Evolutionary conservation across 2,888 invertebrate genomes (phyloP), one percentile per base, ranked within the genome.

Genomic region (Heliothis peltigera): DNA sequence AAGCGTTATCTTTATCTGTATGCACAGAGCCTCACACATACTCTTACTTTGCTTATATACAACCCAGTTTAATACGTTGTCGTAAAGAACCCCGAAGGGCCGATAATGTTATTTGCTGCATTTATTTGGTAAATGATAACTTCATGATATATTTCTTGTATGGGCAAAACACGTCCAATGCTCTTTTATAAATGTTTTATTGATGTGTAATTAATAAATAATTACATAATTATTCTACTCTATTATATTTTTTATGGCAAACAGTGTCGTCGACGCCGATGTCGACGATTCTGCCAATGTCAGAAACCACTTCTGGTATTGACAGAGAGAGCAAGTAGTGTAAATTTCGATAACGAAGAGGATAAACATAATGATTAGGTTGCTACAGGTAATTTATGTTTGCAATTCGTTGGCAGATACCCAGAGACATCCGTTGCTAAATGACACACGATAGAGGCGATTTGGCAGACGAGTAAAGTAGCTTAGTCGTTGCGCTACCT

Each of bases 1-100:
- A 84, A 77, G 82, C 79, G 74, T 84, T 86, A 87, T 78, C 68
- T 81, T 75, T 81, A 89, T 91, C 80, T 87, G 87, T 90, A 91
- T 91, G 88, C 90, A 66, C 64, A 64, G 68, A 63, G 70, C 75
- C 65, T 70, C 71, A 71, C 66, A 63, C 61, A 43, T 56, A 62
- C 66, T 46, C 67, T 71, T 69, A 64, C 66, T 65, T 67, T 60
- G 65, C 55, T 53, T 21, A 18, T 46, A n/a, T 46, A n/a, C 47
- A 46, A 54, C 46, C 49, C 44, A 19, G 54, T 54, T 19, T 42
- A 53, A 18, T n/a, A 43, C 22, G n/a, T 17, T 15, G 35, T 12
- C 10, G 18, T 54, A 43, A 65, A 43, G 51, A 44, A 49, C 25
- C 6, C 25, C 25, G 2, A 32, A 5, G 7, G 10, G 8, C 10